phyloP scores from a whole-genome alignment of 2,797 vertebrate species.

The Sebastes trivittatus region DNA sequence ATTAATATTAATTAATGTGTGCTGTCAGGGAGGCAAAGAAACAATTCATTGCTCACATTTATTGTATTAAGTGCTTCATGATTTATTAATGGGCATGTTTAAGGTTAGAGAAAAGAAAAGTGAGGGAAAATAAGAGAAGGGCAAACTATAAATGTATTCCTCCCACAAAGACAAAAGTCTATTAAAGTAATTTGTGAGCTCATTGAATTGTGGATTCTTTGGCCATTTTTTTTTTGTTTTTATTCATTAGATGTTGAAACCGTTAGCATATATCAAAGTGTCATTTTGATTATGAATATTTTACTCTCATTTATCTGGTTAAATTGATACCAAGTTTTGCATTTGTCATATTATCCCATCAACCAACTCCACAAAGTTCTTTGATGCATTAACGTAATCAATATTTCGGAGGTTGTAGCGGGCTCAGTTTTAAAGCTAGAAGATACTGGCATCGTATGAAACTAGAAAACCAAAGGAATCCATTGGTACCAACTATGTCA shows the following conservation, averaged over 20 bases:
- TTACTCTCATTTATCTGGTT: constrained; percentile 5
- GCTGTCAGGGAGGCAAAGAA: constrained; percentile 71
- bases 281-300: constrained; percentile 11
- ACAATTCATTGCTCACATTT: constrained; percentile 76
- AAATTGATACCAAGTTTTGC: neutral
- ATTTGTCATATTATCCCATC: neutral
- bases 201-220: constrained; percentile 41
- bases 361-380: no score
- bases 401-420: no score
- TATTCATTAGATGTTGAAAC: constrained; percentile 26
- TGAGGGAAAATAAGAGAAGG: constrained; percentile 28
- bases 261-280: constrained; percentile 1
- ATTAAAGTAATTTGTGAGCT: constrained; percentile 52
- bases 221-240: constrained; percentile 29
- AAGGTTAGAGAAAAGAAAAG: constrained; percentile 47
- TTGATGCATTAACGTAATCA: accelerated
- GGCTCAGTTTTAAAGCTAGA: no score
- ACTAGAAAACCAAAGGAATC: no score
- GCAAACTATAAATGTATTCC: constrained; percentile 54
- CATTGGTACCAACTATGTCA: no score
- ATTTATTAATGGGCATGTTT: constrained; percentile 74
- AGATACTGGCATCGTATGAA: no score
- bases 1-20: constrained; percentile 83
- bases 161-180: constrained; percentile 59
- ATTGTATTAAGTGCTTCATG: constrained; percentile 72